These are phyloP conservation scores for Thymelicus acteon DNA, from an alignment of 2,888 invertebrate genomes.

Conservation along the genomic window DNA sequence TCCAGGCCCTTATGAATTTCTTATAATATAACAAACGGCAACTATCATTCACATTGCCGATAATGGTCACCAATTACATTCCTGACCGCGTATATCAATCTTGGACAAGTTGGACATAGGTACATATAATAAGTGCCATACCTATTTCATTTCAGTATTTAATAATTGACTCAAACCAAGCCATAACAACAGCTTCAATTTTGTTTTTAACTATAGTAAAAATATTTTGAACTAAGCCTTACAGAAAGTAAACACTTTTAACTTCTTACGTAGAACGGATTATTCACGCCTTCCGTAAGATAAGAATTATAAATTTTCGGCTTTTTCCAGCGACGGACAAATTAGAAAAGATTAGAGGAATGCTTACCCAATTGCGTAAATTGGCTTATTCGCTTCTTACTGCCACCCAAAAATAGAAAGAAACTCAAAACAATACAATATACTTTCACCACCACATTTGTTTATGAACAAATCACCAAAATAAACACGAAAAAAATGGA, in stretches of 20 bases:
- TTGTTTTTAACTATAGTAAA: too few species aligned
- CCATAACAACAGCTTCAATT: too few species aligned
- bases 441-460: neutral
- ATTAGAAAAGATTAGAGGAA: slow-evolving; percentile 27
- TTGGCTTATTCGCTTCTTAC: slow-evolving; percentile 17
- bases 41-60: too few species aligned
- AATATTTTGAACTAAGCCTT: neutral
- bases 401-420: slow-evolving; percentile 1
- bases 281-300: slow-evolving; percentile 15
- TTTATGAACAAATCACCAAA: slow-evolving; percentile 1
- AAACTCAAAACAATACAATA: neutral
- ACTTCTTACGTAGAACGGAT: slow-evolving; percentile 9
- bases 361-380: slow-evolving; percentile 26
- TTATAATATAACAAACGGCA: too few species aligned
- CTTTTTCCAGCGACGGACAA: slow-evolving; percentile 28
- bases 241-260: neutral
- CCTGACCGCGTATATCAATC: too few species aligned
- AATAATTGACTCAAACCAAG: too few species aligned
- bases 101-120: too few species aligned
- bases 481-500: neutral
- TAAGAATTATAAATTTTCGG: slow-evolving; percentile 29
- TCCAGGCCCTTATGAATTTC: too few species aligned
- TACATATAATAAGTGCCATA: too few species aligned
- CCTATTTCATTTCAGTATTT: too few species aligned
- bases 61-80: too few species aligned